Base-by-base conservation (phyloP, 2,113 vertebrate genomes). In the Alethe castanea region DNA sequence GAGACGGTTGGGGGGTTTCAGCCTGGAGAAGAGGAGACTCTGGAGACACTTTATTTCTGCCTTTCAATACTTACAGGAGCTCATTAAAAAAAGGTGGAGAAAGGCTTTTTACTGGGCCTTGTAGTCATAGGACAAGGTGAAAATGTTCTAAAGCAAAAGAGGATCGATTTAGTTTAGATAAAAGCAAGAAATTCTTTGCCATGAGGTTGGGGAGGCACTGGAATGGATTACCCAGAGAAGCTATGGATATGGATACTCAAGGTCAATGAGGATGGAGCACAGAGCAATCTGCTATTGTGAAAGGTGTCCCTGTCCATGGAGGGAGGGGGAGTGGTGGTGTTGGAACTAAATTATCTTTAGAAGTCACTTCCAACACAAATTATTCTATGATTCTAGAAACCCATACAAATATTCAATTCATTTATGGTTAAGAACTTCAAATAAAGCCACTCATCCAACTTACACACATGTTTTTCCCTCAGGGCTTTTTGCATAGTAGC, bases 261-360 rank as follows among this genome's bases (percentile, higher is more conserved):
- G 19, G 48, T 52, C 35, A 73, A 8, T 14, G 19, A 81, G 33
- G 25, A 38, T 45, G 28, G 56, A 48, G 36, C n/a, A 48, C 5
- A 79, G 52, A 61, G 17, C 9, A 79, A 4, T 42, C 24, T 62
- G 25, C 10, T 57, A 31, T 11, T 18, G 6, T 88, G 22, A 35
- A 78, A 81, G 15, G 6, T 53, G 19, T n/a, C 50, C 40, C 15
- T 77, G 24, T 19, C n/a, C 11, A 11, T 26, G 16, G n/a, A 1
- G 4, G 8, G 7, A 12, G 8, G 2, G 1, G 3, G 1, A 4
- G 6, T 7, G 4, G 13, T 45, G 14, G 17, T 23, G 3, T 10
- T 81, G 25, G 35, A 92, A 79, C 5, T 9, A 67, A 71, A 79
- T 33, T 11, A 50, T 72, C 19, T 47, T 71, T 64, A 76, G 56